Evolutionary conservation across 1,140 invertebrate species (phyloP).

Genomic region (Drosophila novamexicana): DNA sequence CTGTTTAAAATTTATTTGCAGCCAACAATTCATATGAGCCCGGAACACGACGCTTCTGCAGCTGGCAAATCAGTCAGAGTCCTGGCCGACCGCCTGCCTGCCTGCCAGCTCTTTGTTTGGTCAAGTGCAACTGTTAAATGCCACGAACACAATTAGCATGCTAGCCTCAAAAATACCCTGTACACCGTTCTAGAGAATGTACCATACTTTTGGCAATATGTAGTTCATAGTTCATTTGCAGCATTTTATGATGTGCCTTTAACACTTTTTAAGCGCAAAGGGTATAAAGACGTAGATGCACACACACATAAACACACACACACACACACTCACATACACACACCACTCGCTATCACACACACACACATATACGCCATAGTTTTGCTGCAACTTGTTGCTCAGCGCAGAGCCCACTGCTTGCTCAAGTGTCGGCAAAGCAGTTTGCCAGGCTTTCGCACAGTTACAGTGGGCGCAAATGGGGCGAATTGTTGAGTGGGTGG

Average conservation of each 20-base stretch:
- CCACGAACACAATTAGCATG: neutral
- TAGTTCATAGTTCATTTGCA: neutral
- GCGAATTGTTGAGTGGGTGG: neutral
- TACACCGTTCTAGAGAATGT: neutral
- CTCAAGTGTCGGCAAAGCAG: constrained; percentile 44
- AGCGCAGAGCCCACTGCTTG: neutral
- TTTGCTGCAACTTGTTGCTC: constrained; percentile 42
- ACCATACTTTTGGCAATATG: too few relatives aligned
- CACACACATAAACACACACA: neutral
- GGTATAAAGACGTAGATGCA: constrained; percentile 8
- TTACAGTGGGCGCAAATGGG: neutral
- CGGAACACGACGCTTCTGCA: neutral
- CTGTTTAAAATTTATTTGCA: constrained; percentile 30
- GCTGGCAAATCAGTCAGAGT: constrained; percentile 28
- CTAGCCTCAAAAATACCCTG: neutral
- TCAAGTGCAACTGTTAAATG: neutral
- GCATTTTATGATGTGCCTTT: neutral
- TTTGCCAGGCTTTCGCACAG: constrained; percentile 23
- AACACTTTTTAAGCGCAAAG: constrained; percentile 1
- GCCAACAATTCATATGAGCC: constrained; percentile 9
- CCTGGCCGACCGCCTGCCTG: neutral
- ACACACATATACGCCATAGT: neutral
- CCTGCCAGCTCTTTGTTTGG: neutral
- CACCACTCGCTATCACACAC: neutral
- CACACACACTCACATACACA: neutral